Percentiles rank a stretch among this genome's conserved stretches.
Evolutionary conservation across 2,888 invertebrate species (phyloP).

Genomic region (Oligia latruncula): DNA sequence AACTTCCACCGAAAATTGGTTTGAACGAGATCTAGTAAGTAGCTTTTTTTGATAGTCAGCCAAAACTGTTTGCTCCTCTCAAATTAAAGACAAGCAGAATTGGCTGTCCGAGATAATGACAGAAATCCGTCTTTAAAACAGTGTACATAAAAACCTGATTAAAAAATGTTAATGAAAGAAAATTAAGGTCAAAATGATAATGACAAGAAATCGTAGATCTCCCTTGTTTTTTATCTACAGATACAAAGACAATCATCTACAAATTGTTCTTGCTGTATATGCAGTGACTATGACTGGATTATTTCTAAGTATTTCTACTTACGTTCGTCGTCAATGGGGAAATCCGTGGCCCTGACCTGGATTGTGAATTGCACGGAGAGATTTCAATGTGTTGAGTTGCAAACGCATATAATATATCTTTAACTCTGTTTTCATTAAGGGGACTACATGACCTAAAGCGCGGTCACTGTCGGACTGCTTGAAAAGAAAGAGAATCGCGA

Average conservation of each 20-base stretch:
- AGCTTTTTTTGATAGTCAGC: too few relatives aligned
- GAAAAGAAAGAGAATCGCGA: too few relatives aligned
- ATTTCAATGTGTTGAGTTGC: slow-evolving; percentile 11
- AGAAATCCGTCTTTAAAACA: background rate
- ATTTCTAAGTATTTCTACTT: slow-evolving; percentile 32
- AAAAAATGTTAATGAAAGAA: slow-evolving; percentile 1
- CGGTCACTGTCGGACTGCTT: too few relatives aligned
- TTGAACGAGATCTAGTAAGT: too few relatives aligned
- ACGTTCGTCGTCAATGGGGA: slow-evolving; percentile 20
- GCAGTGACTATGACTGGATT: background rate
- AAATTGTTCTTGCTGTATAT: background rate
- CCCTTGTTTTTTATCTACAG: background rate
- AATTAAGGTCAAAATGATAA: background rate
- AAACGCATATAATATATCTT: background rate
- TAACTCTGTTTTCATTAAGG: background rate
- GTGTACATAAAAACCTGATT: background rate
- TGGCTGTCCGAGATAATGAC: too few relatives aligned
- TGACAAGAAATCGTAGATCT: background rate
- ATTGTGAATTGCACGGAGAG: slow-evolving; percentile 8
- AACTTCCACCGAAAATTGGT: too few relatives aligned
- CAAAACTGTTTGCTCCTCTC: background rate
- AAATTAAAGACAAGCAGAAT: too few relatives aligned
- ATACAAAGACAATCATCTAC: background rate
- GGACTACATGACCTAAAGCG: too few relatives aligned
- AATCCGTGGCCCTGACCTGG: slow-evolving; percentile 42